Percentiles rank a stretch among this genome's conserved stretches.
These are phyloP conservation scores for Dasypolia templi DNA, from an alignment of 2,888 invertebrate genomes.

Conservation along the genomic window DNA sequence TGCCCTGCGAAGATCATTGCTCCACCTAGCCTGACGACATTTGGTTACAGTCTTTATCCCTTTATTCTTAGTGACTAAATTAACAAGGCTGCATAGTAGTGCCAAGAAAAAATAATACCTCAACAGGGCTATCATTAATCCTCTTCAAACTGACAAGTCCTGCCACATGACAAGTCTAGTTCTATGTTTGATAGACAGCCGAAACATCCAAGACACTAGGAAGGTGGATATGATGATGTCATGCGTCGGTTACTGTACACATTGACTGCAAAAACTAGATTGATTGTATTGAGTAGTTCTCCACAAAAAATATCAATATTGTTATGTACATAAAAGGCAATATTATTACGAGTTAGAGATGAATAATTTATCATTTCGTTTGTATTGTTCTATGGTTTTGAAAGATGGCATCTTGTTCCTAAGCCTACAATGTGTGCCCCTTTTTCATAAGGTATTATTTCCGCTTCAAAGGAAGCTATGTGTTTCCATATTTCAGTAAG, in stretches of 20 bases:
- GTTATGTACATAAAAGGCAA: constrained; percentile 28
- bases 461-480: not conserved
- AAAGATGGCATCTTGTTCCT: not conserved
- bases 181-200: constrained; percentile 32
- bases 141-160: not conserved
- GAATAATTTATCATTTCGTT: not conserved
- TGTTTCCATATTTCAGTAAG: not conserved
- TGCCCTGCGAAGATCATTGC: not conserved
- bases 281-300: constrained; percentile 45
- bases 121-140: not conserved
- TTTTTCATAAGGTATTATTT: not conserved
- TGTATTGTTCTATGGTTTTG: not conserved
- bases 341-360: constrained; percentile 2
- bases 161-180: constrained; percentile 21
- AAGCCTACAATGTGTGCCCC: not conserved
- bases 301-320: constrained; percentile 53
- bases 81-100: not conserved
- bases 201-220: constrained; percentile 28
- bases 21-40: no score
- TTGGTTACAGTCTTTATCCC: no score
- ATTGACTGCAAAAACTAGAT: constrained; percentile 48
- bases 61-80: not conserved
- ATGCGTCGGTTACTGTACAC: constrained; percentile 34
- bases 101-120: not conserved
- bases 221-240: constrained; percentile 52